phyloP scores from a whole-genome alignment of 2,888 invertebrate species.

The Onchidella celtica region DNA sequence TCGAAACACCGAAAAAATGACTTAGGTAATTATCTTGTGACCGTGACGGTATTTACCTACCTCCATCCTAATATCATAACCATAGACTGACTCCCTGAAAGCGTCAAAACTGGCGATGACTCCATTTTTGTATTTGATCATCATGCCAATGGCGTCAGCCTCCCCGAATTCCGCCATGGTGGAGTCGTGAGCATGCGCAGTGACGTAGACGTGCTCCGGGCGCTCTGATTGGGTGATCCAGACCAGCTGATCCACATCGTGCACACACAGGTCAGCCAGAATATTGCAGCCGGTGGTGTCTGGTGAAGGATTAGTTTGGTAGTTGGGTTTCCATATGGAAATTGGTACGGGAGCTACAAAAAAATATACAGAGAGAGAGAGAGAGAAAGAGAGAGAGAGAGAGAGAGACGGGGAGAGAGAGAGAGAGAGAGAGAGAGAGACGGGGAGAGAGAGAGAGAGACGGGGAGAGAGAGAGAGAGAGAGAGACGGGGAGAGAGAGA shows the following conservation, averaged over 20 bases:
- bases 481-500: too few species aligned
- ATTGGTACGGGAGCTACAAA: too few species aligned
- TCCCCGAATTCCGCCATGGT: constrained; percentile 84
- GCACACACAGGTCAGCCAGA: constrained; percentile 86
- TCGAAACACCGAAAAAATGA: too few species aligned
- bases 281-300: constrained; percentile 83
- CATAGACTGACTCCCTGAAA: constrained; percentile 84
- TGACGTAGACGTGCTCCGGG: constrained; percentile 83
- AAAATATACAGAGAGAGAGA: too few species aligned
- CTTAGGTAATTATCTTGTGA: too few species aligned
- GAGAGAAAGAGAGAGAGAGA: too few species aligned
- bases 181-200: constrained; percentile 83
- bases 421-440: too few species aligned
- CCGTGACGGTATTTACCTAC: constrained; percentile 68
- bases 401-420: too few species aligned
- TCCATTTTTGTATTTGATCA: constrained; percentile 85
- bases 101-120: constrained; percentile 85
- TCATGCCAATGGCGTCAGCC: constrained; percentile 85
- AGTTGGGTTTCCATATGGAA: too few species aligned
- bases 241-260: constrained; percentile 86
- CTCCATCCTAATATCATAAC: constrained; percentile 87
- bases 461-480: too few species aligned
- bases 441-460: too few species aligned
- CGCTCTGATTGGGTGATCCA: constrained; percentile 84
- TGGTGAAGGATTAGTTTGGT: constrained; percentile 53